Conservation (phyloP, 2,113 vertebrate genomes). For the Pedetes capensis region DNA sequence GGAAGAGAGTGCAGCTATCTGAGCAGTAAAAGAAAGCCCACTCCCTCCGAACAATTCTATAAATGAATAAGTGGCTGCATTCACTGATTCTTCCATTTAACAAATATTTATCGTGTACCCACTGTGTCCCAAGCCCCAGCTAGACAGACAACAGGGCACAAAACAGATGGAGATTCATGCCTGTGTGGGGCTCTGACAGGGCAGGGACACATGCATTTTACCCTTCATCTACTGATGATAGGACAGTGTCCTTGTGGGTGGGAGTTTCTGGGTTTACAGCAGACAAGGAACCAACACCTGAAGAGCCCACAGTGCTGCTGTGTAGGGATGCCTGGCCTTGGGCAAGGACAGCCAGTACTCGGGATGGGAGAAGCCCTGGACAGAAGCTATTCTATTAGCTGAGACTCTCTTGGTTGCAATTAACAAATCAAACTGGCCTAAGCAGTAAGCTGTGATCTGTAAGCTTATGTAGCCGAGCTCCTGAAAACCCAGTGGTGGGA, state of each 20-base stretch:
- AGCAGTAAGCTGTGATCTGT: constrained; percentile 17
- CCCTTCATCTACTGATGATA: not conserved
- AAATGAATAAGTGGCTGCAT: not conserved
- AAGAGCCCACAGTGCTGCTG: not conserved
- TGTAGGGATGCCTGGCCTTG: not conserved
- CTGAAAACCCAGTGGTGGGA: not conserved
- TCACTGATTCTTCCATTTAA: not conserved
- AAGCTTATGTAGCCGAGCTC: not conserved
- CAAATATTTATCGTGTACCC: not conserved
- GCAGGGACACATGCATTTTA: not conserved
- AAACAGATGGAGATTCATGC: not conserved
- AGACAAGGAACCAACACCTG: not conserved
- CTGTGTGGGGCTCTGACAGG: rapidly evolving
- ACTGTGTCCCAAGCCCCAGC: not conserved
- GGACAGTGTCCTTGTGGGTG: not conserved
- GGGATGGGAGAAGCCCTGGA: not conserved
- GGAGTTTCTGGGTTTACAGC: not conserved
- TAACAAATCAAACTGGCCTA: constrained; percentile 33
- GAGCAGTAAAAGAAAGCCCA: not conserved
- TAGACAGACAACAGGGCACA: not conserved
- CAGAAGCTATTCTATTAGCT: not conserved
- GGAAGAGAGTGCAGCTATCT: not conserved
- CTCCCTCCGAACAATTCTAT: not conserved
- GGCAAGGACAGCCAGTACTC: not conserved
- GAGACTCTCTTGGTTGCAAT: constrained; percentile 26